Evolutionary conservation across 1,140 invertebrate species (phyloP).

Genomic region (Ceratoteleas bidentatus): DNA sequence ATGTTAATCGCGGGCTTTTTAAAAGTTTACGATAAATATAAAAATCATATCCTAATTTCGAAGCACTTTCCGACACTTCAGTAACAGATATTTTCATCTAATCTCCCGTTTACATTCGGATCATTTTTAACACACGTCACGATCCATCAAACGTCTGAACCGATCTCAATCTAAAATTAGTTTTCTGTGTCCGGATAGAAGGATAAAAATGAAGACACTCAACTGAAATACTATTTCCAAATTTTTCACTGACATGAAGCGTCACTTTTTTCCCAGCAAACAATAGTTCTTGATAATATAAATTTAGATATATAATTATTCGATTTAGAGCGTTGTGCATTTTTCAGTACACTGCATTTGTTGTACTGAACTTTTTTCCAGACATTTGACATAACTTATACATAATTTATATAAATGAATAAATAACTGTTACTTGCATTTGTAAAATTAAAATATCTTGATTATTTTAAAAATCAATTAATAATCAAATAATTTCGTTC

Average conservation of each 20-base stretch:
- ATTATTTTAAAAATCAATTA: no score
- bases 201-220: conserved; percentile 36
- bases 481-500: no score
- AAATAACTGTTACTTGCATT: no score
- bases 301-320: no score
- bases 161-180: conserved; percentile 60
- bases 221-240: conserved; percentile 18
- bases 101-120: conserved; percentile 43
- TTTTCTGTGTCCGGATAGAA: conserved; percentile 46
- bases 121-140: conserved; percentile 45
- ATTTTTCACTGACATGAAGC: neutral
- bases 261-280: neutral
- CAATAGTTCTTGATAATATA: no score
- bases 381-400: no score
- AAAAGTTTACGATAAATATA: conserved; percentile 31
- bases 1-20: conserved; percentile 13
- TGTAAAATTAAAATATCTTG: no score
- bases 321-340: no score
- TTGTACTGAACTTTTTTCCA: no score
- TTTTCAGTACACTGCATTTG: no score
- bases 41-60: conserved; percentile 34
- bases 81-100: conserved; percentile 50
- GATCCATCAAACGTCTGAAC: conserved; percentile 50
- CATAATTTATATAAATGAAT: no score
- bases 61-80: conserved; percentile 34